phyloP scores from a whole-genome alignment of 2,113 vertebrate genomes.

The Lanius collurio region DNA sequence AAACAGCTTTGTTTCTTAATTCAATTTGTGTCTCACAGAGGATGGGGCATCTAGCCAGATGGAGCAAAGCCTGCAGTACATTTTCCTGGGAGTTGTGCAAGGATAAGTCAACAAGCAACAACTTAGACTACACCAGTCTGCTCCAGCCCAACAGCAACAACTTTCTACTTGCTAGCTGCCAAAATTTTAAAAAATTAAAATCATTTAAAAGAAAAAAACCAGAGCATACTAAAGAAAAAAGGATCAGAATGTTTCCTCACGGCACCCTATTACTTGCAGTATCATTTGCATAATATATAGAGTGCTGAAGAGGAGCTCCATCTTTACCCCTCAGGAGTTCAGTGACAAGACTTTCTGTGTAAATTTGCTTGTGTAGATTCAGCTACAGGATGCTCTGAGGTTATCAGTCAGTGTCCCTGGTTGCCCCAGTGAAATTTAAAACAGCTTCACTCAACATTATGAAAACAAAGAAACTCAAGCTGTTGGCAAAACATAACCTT shows the following conservation, averaged over 20 bases:
- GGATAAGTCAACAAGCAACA: conserved; percentile 28
- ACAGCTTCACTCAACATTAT: not conserved
- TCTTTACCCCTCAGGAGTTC: not conserved
- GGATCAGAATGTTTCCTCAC: not conserved
- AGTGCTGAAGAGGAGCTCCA: not conserved
- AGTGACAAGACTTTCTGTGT: not conserved
- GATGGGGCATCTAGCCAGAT: conserved; percentile 20
- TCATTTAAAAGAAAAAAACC: not conserved
- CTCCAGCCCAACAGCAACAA: conserved; percentile 6
- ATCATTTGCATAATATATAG: not conserved
- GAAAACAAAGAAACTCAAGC: not conserved
- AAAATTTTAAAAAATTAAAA: not conserved
- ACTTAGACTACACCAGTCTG: not conserved
- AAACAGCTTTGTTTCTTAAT: conserved; percentile 34
- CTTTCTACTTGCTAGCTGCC: not conserved
- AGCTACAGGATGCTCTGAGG: not conserved
- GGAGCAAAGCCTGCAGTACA: conserved; percentile 8
- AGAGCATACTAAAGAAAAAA: not conserved
- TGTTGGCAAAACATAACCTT: not conserved
- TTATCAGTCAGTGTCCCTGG: not conserved
- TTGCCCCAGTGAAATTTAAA: not conserved
- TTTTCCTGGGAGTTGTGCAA: conserved; percentile 28
- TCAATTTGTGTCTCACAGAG: not conserved
- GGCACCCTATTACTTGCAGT: not conserved
- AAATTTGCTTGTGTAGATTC: not conserved